These are phyloP conservation scores for Carlito syrichta DNA, from an alignment of 2,113 vertebrate species.

Conservation along the genomic window DNA sequence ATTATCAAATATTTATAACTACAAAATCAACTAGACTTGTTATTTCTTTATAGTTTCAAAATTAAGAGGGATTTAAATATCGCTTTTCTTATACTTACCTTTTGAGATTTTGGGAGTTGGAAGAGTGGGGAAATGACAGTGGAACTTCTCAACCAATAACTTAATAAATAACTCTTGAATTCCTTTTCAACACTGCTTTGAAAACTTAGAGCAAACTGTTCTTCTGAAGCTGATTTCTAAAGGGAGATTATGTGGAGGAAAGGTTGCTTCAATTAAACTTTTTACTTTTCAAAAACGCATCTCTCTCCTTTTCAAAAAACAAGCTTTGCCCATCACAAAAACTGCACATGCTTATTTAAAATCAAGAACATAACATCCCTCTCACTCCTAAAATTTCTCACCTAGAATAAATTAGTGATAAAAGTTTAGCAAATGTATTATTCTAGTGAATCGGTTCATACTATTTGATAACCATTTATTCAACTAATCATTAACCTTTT, in stretches of 20 bases:
- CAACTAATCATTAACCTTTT: background rate
- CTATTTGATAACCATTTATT: background rate
- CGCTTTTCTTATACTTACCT: slow-evolving; percentile 46
- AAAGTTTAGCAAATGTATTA: background rate
- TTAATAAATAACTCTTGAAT: slow-evolving; percentile 13
- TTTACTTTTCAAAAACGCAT: background rate
- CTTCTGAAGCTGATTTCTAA: background rate
- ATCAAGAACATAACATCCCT: background rate
- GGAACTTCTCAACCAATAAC: slow-evolving; percentile 5
- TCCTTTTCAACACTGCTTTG: slow-evolving; percentile 15
- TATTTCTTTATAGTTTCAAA: slow-evolving; percentile 34
- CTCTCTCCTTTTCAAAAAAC: background rate
- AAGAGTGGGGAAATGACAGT: background rate
- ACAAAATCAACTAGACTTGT: background rate
- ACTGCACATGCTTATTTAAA: background rate
- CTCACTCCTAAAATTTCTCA: background rate
- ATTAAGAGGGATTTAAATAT: background rate
- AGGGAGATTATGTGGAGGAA: background rate
- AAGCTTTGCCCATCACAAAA: background rate
- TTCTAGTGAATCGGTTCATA: background rate
- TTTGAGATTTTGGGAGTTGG: background rate
- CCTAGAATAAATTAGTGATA: background rate
- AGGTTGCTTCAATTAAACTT: background rate
- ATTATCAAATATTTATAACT: background rate
- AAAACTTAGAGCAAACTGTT: background rate